A percentile compares a stretch with the other conserved stretches of the same genome.
These are phyloP conservation scores for Tenthredo scrophulariae DNA, from an alignment of 2,888 invertebrate species.

Conservation along the genomic window DNA sequence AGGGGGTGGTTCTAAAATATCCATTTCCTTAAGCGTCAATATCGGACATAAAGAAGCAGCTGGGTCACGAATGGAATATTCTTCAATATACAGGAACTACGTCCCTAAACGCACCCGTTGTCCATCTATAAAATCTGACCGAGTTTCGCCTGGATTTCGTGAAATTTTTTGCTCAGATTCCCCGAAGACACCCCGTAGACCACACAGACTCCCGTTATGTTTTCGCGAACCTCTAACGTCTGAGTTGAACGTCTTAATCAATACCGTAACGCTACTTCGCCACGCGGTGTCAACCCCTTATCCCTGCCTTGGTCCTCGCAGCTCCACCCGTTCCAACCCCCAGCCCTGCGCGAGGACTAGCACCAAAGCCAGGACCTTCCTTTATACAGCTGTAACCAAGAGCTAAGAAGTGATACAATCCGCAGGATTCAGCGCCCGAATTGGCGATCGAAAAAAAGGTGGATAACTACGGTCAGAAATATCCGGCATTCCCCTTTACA, in stretches of 20 bases:
- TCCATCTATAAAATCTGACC: background rate
- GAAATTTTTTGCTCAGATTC: background rate
- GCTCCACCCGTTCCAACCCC: conserved; percentile 42
- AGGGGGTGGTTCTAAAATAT: conserved; percentile 16
- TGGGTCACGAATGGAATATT: background rate
- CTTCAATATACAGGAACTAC: too few relatives aligned
- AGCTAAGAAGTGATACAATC: conserved; percentile 13
- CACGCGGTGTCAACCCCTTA: conserved; percentile 53
- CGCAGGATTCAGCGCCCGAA: background rate
- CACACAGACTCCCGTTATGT: conserved; percentile 21
- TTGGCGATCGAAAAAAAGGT: conserved; percentile 4
- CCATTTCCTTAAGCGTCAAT: background rate
- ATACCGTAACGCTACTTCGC: conserved; percentile 52
- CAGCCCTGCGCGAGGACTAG: background rate
- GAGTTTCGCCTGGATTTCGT: background rate
- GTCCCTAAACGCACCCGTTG: background rate
- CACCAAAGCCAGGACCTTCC: conserved; percentile 23
- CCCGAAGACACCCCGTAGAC: conserved; percentile 34
- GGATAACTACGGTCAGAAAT: background rate
- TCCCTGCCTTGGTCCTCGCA: conserved; percentile 8
- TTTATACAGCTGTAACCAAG: conserved; percentile 40
- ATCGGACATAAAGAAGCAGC: background rate
- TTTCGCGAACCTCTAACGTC: conserved; percentile 50
- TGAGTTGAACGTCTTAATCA: conserved; percentile 52
- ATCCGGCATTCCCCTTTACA: background rate